phyloP scores from a whole-genome alignment of 2,113 vertebrate genomes.

The Phrynocephalus versicolor region DNA sequence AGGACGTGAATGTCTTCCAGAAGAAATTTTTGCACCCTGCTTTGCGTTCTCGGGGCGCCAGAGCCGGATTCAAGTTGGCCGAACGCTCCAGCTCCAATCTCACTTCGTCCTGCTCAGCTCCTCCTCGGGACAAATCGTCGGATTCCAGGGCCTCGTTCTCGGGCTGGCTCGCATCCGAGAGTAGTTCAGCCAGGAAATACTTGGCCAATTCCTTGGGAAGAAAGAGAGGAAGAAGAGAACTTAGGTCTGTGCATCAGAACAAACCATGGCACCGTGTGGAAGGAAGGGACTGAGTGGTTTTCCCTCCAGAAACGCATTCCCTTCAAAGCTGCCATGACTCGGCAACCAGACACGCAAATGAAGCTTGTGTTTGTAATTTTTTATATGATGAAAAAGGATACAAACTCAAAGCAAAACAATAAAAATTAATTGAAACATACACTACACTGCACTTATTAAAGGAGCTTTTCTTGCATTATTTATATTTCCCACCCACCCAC shows the following conservation, averaged over 20 bases:
- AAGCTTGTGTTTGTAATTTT: too few species aligned
- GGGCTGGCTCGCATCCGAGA: slow-evolving; percentile 89
- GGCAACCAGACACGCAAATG: too few species aligned
- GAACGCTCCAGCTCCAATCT: slow-evolving; percentile 88
- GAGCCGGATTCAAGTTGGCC: slow-evolving; percentile 81
- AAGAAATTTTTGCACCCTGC: slow-evolving; percentile 99
- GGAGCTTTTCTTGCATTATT: too few species aligned
- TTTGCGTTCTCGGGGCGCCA: slow-evolving; percentile 93
- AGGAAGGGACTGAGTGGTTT: too few species aligned
- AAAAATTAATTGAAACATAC: too few species aligned
- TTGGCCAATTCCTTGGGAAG: slow-evolving; percentile 84
- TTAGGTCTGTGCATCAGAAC: background rate
- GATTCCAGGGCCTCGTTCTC: slow-evolving; percentile 92
- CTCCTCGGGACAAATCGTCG: slow-evolving; percentile 80
- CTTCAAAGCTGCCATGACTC: too few species aligned
- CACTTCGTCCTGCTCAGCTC: slow-evolving; percentile 83
- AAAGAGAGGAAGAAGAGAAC: background rate
- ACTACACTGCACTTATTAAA: too few species aligned
- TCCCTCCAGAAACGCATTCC: too few species aligned
- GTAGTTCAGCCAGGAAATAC: slow-evolving; percentile 88
- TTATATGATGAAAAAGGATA: too few species aligned
- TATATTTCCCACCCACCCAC: too few species aligned
- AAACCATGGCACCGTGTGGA: too few species aligned
- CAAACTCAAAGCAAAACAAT: too few species aligned
- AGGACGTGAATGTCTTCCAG: slow-evolving; percentile 99